Conservation (phyloP, 2,113 vertebrate species). For the Xyrauchen texanus region DNA sequence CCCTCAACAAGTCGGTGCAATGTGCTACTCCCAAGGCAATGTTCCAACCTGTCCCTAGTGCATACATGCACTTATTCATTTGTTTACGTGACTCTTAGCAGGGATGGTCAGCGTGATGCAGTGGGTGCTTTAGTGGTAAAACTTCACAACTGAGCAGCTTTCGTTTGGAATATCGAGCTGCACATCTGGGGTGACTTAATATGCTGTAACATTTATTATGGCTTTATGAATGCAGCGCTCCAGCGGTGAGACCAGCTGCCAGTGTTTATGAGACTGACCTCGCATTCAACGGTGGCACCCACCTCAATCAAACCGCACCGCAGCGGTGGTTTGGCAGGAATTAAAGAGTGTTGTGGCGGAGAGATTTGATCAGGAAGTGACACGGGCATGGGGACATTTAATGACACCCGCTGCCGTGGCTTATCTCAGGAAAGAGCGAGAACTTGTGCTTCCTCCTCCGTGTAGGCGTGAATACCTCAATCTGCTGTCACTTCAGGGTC, state of each 20-base stretch:
- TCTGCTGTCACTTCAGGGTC: constrained; percentile 4
- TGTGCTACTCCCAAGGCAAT: not conserved
- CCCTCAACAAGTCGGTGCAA: too few species aligned
- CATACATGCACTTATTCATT: not conserved
- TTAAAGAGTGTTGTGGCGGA: constrained; percentile 41
- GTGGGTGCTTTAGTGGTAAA: not conserved
- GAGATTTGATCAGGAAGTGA: constrained; percentile 53
- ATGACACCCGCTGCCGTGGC: constrained; percentile 32
- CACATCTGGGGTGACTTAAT: constrained; percentile 53
- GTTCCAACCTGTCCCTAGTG: not conserved
- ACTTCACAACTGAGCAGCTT: constrained; percentile 52
- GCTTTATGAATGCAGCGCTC: constrained; percentile 47
- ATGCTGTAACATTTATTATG: constrained; percentile 57
- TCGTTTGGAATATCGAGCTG: constrained; percentile 37
- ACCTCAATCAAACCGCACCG: constrained; percentile 29
- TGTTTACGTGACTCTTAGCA: constrained; percentile 22
- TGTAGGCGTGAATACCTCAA: constrained; percentile 18
- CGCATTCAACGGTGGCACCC: constrained; percentile 37
- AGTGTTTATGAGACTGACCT: constrained; percentile 55
- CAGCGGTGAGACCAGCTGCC: constrained; percentile 43
- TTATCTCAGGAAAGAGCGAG: constrained; percentile 4
- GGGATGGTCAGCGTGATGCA: constrained; percentile 25
- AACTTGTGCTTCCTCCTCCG: not conserved
- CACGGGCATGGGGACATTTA: constrained; percentile 43
- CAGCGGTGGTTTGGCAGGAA: constrained; percentile 31